Evolutionary conservation across 2,113 vertebrate species (phyloP), one percentile per base, ranked within the genome.

Genomic region (Microcebus lehilahytsara): DNA sequence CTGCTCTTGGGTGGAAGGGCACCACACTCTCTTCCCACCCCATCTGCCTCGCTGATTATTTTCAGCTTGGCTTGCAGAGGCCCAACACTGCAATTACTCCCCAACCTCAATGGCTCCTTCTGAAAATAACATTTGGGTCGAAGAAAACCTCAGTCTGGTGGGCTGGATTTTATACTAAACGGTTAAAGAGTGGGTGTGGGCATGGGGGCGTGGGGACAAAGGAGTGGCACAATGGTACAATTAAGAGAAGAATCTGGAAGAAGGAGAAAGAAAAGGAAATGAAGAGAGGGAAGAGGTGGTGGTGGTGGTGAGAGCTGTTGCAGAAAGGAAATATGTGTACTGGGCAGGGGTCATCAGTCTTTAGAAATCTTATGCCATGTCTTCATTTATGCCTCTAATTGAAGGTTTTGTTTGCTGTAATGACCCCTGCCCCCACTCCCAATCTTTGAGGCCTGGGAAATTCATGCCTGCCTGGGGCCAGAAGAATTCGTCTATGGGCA

Each of bases 101-200:
- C 98, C 98, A 97, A 98, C 98, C 99, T 99, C 99, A 99, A 98
- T 98, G 98, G 96, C 98, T 98, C 97, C 97, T 98, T 98, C 98
- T 98, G 98, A 98, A 98, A 99, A 99, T 99, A 99, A 99, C 98
- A 98, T 98, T 98, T 98, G 97, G 95, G 96, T 98, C 97, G 93
- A 98, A 98, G 97, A 98, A 99, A 99, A 98, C 99, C 98, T 98
- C 98, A 98, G 98, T 99, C 98, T 99, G 98, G 98, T 98, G 99
- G 98, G 97, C 98, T 98, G 96, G 97, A 98, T 98, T 98, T 98
- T 98, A 98, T 98, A 98, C 96, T 98, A 98, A 99, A 99, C 96
- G 93, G 98, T 99, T 99, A 99, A 99, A 98, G 98, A 97, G 96
- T 98, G 98, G 98, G 98, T 98, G 98, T 98, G 98, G 98, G 97